Evolutionary conservation across 2,888 invertebrate species (phyloP).

Genomic region (Cryptocheilus praepositus): DNA sequence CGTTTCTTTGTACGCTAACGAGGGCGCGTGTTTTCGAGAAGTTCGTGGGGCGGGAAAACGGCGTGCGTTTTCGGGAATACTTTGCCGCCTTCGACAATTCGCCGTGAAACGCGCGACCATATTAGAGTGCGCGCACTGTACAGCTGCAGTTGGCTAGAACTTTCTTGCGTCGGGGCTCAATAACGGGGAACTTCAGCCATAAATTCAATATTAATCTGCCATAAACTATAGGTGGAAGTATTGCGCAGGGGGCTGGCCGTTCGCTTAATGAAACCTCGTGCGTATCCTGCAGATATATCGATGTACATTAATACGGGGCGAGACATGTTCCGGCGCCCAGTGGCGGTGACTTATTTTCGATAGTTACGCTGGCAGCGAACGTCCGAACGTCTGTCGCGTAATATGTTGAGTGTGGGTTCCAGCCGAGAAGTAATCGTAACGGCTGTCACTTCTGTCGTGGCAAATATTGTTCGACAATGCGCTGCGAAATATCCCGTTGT

Average conservation of each 20-base stretch:
- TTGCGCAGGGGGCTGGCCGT: conserved; percentile 25
- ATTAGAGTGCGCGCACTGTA: conserved; percentile 14
- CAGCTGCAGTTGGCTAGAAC: conserved; percentile 43
- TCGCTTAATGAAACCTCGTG: conserved; percentile 45
- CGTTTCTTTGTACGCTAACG: too few species aligned
- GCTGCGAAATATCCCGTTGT: too few species aligned
- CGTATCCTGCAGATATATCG: conserved; percentile 10
- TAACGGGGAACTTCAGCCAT: conserved; percentile 48
- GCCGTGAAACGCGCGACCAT: conserved; percentile 20
- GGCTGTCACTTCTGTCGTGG: too few species aligned
- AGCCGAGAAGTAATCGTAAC: too few species aligned
- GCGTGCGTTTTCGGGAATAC: neutral
- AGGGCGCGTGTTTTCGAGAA: too few species aligned
- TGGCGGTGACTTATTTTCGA: too few species aligned
- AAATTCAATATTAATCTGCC: conserved; percentile 54
- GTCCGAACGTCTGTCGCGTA: neutral
- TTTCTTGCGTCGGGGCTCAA: conserved; percentile 39
- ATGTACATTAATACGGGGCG: neutral
- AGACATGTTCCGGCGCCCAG: too few species aligned
- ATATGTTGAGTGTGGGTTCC: conserved; percentile 2
- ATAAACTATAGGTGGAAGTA: conserved; percentile 43
- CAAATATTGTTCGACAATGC: too few species aligned
- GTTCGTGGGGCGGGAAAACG: too few species aligned
- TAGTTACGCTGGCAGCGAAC: too few species aligned
- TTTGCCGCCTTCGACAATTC: neutral